These are phyloP conservation scores for Taenaris catops DNA, from an alignment of 2,888 invertebrate genomes.

Conservation along the genomic window DNA sequence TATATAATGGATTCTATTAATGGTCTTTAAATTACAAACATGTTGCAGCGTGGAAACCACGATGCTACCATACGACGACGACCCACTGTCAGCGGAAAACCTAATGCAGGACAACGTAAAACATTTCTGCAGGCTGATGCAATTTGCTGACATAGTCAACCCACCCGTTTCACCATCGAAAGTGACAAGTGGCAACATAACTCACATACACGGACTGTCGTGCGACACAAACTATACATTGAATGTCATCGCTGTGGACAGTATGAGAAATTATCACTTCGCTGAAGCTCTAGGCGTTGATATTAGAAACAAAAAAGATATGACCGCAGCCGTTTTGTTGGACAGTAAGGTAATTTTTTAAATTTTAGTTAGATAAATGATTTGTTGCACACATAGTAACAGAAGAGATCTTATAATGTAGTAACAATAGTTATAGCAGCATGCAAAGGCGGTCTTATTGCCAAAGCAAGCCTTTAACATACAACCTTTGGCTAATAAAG, in stretches of 20 bases:
- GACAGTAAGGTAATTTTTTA: constrained; percentile 87
- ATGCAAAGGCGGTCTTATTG: no score
- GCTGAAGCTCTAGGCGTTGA: constrained; percentile 88
- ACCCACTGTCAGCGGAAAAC: constrained; percentile 74
- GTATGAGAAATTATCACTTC: constrained; percentile 84
- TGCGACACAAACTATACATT: constrained; percentile 60
- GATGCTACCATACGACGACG: constrained; percentile 65
- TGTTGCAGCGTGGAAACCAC: constrained; percentile 58
- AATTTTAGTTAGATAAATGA: no score
- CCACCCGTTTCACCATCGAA: constrained; percentile 46
- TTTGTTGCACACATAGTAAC: no score
- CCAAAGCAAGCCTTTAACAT: no score
- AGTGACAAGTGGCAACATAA: constrained; percentile 36
- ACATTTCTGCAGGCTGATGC: constrained; percentile 56
- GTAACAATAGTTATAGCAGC: no score
- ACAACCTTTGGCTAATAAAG: no score
- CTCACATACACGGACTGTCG: constrained; percentile 63
- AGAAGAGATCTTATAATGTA: no score
- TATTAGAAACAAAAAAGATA: constrained; percentile 77
- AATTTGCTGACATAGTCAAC: constrained; percentile 57
- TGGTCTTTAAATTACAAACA: neutral
- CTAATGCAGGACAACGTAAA: constrained; percentile 59
- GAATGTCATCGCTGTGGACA: constrained; percentile 84
- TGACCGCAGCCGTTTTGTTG: constrained; percentile 84
- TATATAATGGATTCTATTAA: neutral